Conservation (phyloP, 2,888 invertebrate species). For the Calephelis perditalis region DNA sequence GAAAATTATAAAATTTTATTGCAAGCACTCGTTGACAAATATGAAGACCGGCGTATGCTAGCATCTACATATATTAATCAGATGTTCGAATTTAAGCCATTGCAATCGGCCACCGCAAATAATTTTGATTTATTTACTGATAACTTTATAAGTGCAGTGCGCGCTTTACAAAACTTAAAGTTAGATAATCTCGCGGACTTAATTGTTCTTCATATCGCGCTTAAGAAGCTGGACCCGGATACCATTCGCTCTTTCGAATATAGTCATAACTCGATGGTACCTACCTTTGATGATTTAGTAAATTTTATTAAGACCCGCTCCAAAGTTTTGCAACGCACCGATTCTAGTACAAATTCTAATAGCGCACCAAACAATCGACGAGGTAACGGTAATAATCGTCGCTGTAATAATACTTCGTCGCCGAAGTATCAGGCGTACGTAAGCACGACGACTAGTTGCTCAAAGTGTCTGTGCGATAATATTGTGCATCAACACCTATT, state of each 20-base stretch:
- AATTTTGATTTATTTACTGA: slow-evolving; percentile 23
- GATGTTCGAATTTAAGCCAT: slow-evolving; percentile 18
- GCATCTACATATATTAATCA: slow-evolving; percentile 22
- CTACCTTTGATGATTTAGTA: too few species aligned
- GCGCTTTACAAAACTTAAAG: slow-evolving; percentile 20
- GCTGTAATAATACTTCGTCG: too few species aligned
- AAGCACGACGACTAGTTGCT: too few species aligned
- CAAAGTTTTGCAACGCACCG: too few species aligned
- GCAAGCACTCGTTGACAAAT: slow-evolving; percentile 22
- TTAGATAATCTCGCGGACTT: slow-evolving; percentile 22
- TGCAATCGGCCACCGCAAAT: background rate
- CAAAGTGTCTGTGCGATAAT: too few species aligned
- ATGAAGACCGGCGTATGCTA: slow-evolving; percentile 21
- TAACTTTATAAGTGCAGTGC: slow-evolving; percentile 17
- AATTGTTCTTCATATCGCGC: slow-evolving; percentile 22
- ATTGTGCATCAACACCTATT: too few species aligned
- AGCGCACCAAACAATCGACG: too few species aligned
- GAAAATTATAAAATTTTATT: slow-evolving; percentile 23
- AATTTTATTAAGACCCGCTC: too few species aligned
- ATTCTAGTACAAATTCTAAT: too few species aligned
- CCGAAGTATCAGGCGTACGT: too few species aligned
- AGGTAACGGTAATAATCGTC: too few species aligned
- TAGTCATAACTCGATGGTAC: too few species aligned
- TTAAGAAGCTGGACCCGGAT: slow-evolving; percentile 24
- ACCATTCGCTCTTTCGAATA: slow-evolving; percentile 21